Percentiles rank a stretch among this genome's conserved stretches.
phyloP scores from a whole-genome alignment of 92 coral and sea anemone genomes.

The Palythoa heliodiscus region DNA sequence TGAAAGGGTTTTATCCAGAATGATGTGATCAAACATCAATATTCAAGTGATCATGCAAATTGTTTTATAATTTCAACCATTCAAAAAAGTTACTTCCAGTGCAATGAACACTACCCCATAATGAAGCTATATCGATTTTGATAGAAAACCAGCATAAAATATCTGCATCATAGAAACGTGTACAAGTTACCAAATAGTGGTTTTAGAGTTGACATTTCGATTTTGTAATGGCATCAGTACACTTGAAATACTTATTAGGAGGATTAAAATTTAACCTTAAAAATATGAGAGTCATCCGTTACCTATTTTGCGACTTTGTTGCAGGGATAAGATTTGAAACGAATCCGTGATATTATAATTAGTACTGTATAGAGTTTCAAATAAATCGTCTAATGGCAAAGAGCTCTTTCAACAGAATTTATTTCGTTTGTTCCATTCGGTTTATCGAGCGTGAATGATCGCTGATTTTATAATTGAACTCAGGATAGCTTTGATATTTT shows the following conservation, averaged over 20 bases:
- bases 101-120: neutral
- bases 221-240: neutral
- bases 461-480: neutral
- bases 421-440: neutral
- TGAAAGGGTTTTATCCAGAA: too few relatives aligned
- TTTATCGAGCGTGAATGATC: neutral
- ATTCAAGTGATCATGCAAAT: neutral
- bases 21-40: too few relatives aligned
- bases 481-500: neutral
- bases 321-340: neutral
- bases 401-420: neutral
- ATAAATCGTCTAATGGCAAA: neutral
- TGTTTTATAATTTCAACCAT: neutral
- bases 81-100: neutral
- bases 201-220: slow-evolving; percentile 1
- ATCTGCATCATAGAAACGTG: neutral
- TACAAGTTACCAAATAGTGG: neutral
- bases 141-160: neutral
- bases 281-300: neutral
- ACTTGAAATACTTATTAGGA: neutral
- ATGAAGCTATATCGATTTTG: neutral
- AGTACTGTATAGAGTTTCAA: slow-evolving; percentile 10
- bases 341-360: neutral
- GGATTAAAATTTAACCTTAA: slow-evolving; percentile 1
- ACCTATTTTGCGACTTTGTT: neutral